These are phyloP conservation scores for Hydroisotoma schaefferi DNA, from an alignment of 2,888 invertebrate genomes.

Conservation along the genomic window DNA sequence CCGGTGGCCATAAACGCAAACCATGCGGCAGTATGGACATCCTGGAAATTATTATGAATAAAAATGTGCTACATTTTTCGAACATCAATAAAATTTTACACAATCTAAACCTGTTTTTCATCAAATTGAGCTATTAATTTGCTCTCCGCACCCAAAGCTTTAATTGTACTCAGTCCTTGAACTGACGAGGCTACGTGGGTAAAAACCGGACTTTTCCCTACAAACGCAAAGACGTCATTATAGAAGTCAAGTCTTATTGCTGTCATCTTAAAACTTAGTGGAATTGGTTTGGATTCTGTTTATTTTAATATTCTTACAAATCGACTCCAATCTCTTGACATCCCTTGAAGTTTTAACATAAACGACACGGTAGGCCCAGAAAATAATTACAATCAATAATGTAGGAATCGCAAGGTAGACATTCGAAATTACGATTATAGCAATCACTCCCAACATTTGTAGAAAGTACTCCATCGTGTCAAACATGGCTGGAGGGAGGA, in stretches of 20 bases:
- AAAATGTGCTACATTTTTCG: not conserved
- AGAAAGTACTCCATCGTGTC: constrained; percentile 57
- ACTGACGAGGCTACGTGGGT: constrained; percentile 84
- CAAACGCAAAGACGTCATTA: not conserved
- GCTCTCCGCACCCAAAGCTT: constrained; percentile 78
- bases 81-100: not conserved
- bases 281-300: not conserved
- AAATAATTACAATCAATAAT: constrained; percentile 51
- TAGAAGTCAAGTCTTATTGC: too few species aligned
- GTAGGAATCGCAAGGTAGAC: constrained; percentile 52
- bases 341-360: constrained; percentile 31
- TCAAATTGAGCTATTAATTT: constrained; percentile 74
- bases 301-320: constrained; percentile 2
- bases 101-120: constrained; percentile 59
- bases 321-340: constrained; percentile 30
- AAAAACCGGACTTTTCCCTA: constrained; percentile 76
- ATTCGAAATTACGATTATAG: constrained; percentile 54
- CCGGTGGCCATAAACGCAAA: constrained; percentile 80
- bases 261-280: not conserved
- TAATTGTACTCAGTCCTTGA: constrained; percentile 84
- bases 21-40: constrained; percentile 81
- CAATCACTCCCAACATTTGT: constrained; percentile 53
- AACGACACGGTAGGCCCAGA: constrained; percentile 46
- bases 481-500: constrained; percentile 60
- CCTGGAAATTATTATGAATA: constrained; percentile 8